Evolutionary conservation across 1,140 invertebrate genomes (phyloP), one percentile per base, ranked within the genome.

Genomic region (Magallana angulata): DNA sequence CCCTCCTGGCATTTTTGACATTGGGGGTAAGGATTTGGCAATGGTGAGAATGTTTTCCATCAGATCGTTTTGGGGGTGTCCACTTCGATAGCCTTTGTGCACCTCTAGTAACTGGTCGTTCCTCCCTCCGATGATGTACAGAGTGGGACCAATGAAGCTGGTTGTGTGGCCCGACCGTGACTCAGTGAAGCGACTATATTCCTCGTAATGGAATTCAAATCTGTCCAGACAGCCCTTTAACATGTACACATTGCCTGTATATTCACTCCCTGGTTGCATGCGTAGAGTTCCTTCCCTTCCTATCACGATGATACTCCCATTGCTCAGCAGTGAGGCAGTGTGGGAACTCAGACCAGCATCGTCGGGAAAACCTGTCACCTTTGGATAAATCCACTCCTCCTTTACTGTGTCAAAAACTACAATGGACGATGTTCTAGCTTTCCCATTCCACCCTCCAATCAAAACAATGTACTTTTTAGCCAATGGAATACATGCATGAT

Each of bases 401-500:
- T 91, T 88, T 36, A 88, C 89, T 9, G 90, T 89, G 82, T 94
- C 93, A 89, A 90, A 94, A n/a, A 90, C 89, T 88, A 87, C 86
- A 8, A 93, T 89, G 87, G 90, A 89, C 57, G 90, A 83, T 7
- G 86, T 90, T 48, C 94, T 85, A 14, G 64, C 18, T 87, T 92
- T 93, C 1, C 94, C 94, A 88, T 93, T 90, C 94, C 94, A 94
- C 11, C 94, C 94, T 57, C 94, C 94, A 82, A 94, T 92, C 8
- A 94, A 76, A 57, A 94, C n/a, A 7, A 94, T 85, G 83, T 92
- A 94, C 9, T 91, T 87, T 57, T 94, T 86, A 5, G 91, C 86
- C 1, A 92, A n/a, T n/a, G 90, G 87, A 36, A 94, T 85, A 64
- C 90, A 91, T 56, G 92, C 89, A 86, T 94, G 94, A 80, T 94